phyloP scores from a whole-genome alignment of 2,113 vertebrate genomes.

The Sebastes schlegelii region DNA sequence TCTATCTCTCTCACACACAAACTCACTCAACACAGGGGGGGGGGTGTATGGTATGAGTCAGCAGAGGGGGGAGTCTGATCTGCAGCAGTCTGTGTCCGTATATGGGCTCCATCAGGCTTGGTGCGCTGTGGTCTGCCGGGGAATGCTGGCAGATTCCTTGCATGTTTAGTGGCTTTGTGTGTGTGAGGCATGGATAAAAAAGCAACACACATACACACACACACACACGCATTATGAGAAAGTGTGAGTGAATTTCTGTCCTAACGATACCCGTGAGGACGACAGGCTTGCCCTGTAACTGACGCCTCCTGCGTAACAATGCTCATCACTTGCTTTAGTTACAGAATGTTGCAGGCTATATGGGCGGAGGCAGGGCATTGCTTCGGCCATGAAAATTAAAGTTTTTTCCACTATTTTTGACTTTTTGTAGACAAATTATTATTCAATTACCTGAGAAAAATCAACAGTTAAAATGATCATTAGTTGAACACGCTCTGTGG shows the following conservation, averaged over 20 bases:
- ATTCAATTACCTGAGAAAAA: background rate
- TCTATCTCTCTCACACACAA: background rate
- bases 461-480: background rate
- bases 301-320: background rate
- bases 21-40: background rate
- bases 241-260: background rate
- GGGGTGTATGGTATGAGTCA: conserved; percentile 60
- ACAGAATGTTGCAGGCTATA: background rate
- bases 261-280: background rate
- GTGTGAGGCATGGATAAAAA: conserved; percentile 46
- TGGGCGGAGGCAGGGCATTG: too few relatives aligned
- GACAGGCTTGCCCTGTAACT: background rate
- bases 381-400: background rate
- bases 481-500: background rate
- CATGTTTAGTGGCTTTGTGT: conserved; percentile 77
- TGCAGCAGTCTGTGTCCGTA: conserved; percentile 68
- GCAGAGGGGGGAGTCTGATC: conserved; percentile 57
- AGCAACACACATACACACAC: background rate
- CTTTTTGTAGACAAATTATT: background rate
- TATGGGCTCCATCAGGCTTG: conserved; percentile 66
- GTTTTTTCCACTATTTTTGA: background rate
- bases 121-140: conserved; percentile 67
- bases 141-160: conserved; percentile 80
- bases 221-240: background rate
- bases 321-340: background rate